Percentiles rank a stretch among this genome's conserved stretches.
Conservation (phyloP, 1,140 invertebrate genomes). For the Scaptomyza montana region DNA sequence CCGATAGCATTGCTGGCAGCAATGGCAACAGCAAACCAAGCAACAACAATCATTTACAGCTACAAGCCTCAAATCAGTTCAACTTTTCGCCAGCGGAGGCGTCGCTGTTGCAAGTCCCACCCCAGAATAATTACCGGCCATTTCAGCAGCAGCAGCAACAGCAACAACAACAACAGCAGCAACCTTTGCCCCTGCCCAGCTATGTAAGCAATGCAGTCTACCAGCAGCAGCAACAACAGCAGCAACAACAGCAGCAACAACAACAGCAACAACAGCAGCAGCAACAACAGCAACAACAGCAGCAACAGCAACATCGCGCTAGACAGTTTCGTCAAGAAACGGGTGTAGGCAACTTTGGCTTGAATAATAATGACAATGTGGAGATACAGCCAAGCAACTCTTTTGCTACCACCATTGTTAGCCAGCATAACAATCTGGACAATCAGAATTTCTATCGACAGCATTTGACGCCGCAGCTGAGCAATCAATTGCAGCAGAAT, state of each 20-base stretch:
- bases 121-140: conserved; percentile 76
- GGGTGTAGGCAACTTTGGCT: conserved; percentile 83
- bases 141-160: conserved; percentile 70
- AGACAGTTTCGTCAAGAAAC: conserved; percentile 84
- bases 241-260: conserved; percentile 69
- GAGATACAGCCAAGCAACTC: conserved; percentile 69
- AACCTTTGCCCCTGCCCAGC: conserved; percentile 64
- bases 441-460: conserved; percentile 82
- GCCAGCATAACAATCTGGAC: conserved; percentile 65
- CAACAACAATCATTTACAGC: conserved; percentile 56
- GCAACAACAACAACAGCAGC: conserved; percentile 60
- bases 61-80: conserved; percentile 78
- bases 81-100: conserved; percentile 74
- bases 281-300: conserved; percentile 49
- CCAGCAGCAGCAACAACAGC: conserved; percentile 55
- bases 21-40: conserved; percentile 8
- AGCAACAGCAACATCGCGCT: conserved; percentile 65
- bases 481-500: conserved; percentile 76
- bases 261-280: conserved; percentile 60
- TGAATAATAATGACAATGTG: conserved; percentile 71
- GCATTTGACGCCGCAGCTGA: conserved; percentile 73
- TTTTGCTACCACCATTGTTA: conserved; percentile 68
- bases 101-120: conserved; percentile 65
- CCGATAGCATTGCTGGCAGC: conserved; percentile 40
- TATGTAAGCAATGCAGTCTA: conserved; percentile 71